Base-by-base conservation (phyloP, 2,888 invertebrate genomes). In the Acrobasis suavella region DNA sequence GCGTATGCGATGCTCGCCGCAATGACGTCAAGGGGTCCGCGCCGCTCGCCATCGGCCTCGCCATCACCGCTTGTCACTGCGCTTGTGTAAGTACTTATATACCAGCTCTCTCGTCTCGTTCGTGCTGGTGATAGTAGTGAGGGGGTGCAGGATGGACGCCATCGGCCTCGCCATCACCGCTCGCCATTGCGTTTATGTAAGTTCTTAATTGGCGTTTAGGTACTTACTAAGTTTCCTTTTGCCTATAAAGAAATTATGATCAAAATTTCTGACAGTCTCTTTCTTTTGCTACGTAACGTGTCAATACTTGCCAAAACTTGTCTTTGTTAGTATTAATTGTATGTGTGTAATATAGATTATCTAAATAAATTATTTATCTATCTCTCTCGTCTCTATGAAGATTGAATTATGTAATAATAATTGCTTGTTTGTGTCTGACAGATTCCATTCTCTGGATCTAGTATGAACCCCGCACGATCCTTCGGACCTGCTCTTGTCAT, bases 391-490 rank as follows among this genome's bases (percentile, higher is more conserved):
- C 1, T 22, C 22, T 22, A 22, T 22, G 3, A 22, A 1, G 22
- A 22, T 22, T 22, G 22, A 22, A 1, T 22, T 22, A 22, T 22
- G 22, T 22, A 22, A 55, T 50, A 60, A 15, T 58, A 61, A 42
- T 12, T 9, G 46, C 9, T 58, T 12, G 52, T 58, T 42, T 61
- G 51, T 10, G 54, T 69, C 62, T 62, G 74, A 68, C 85, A 96
- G 96, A 95, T 98, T 77, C 95, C 96, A 73, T 93, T 94, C 76
- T 96, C 97, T 16, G 97, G 98, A 16, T 95, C 97, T 65, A 97
- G 97, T 85, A 97, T 98, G 98, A 98, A 98, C 90, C 97, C 98
- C 0, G 98, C 98, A 0, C 94, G 98, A 69, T 96, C 96, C 60
- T 96, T 98, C 80, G 98, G 98, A 22, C 96, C 97, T 0, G 97